Evolutionary conservation across 2,113 vertebrate genomes (phyloP), one percentile per base, ranked within the genome.

Genomic region (Podilymbus podiceps): DNA sequence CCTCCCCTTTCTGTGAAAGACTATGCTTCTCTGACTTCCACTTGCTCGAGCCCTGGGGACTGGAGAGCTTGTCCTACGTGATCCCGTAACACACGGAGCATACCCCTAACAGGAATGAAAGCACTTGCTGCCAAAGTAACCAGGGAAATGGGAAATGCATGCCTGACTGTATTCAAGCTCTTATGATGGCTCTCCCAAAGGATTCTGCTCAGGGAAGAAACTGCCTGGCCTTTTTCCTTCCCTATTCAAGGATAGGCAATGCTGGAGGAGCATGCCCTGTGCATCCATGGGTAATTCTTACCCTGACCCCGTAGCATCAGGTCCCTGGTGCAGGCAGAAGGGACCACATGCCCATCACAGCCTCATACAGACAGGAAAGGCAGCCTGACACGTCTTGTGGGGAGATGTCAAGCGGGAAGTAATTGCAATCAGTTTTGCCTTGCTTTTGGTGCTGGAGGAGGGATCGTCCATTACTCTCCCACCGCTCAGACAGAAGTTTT

Each of bases 381-480:
- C 88, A 44, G 50, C 35, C 35, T 0, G 0, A 14, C 23, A 7
- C 0, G 2, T n/a, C 15, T 25, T 0, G 2, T 16, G 55, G 24
- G 60, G 60, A 53, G 23, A 20, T 53, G 56, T 23, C 33, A 31
- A n/a, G 15, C 2, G 17, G 23, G 44, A 33, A 50, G 18, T 22
- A 23, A n/a, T 30, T 35, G 14, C 6, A 22, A 59, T 46, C 7
- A 11, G 20, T 44, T 81, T 63, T 90, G 47, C 53, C 53, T 88
- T 80, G 59, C n/a, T 46, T 86, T 62, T 59, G 62, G 6, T 60
- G 46, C 67, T 24, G 13, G 24, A 50, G 24, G 8, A 17, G 66
- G 60, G 15, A 46, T 64, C 33, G 22, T 55, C 67, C 20, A 18
- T 73, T 60, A 60, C 28, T 38, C 24, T 56, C 6, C 21, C 35